Percentiles rank a stretch among this genome's conserved stretches.
Conservation (phyloP, 2,113 vertebrate species). For the Catagonus wagneri region DNA sequence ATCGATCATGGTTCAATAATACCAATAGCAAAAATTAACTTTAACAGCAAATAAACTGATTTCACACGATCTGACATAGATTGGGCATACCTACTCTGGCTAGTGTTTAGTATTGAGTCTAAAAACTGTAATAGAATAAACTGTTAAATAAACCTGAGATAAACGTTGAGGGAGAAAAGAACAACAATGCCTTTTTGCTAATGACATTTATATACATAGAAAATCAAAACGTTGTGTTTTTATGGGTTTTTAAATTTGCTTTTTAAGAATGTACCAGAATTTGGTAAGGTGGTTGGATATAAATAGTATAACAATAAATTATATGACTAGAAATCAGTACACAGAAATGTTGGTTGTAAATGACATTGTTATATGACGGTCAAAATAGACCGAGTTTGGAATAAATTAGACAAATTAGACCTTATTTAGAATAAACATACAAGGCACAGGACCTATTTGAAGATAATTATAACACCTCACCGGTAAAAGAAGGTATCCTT, state of each 20-base stretch:
- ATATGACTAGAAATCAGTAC: slow-evolving; percentile 1
- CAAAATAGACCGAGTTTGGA: too few species aligned
- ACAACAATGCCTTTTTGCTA: not conserved
- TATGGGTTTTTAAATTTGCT: not conserved
- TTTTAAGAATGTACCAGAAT: not conserved
- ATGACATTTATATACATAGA: not conserved
- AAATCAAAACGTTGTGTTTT: not conserved
- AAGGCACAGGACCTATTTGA: not conserved
- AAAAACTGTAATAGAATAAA: not conserved
- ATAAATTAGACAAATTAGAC: not conserved
- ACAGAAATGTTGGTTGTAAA: slow-evolving; percentile 23
- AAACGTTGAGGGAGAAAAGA: not conserved
- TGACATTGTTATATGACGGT: not conserved
- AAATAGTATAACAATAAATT: slow-evolving; percentile 31
- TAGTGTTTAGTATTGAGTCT: not conserved
- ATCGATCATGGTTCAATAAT: not conserved
- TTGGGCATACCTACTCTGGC: not conserved
- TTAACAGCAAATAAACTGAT: slow-evolving; percentile 30
- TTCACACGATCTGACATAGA: not conserved
- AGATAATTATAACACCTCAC: slow-evolving; percentile 23
- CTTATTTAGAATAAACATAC: slow-evolving; percentile 16
- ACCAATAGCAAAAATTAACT: slow-evolving; percentile 25
- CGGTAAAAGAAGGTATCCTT: not conserved
- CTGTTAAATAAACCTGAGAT: not conserved
- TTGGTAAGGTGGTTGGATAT: not conserved